These are phyloP conservation scores for Myotis lucifugus DNA, from an alignment of 2,113 vertebrate genomes.

Conservation along the genomic window DNA sequence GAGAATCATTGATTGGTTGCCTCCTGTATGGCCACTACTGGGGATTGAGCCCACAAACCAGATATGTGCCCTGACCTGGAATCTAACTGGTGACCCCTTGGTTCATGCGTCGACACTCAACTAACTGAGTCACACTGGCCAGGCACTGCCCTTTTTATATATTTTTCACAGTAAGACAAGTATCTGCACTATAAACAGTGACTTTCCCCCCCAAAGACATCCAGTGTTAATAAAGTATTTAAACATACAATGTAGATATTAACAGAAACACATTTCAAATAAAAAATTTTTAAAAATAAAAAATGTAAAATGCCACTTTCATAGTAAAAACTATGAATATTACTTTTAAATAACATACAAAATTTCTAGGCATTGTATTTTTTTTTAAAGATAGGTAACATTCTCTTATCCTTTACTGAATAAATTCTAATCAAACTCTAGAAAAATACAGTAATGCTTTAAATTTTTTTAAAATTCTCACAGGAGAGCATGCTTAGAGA, in stretches of 20 bases:
- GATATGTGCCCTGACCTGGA: too few species aligned
- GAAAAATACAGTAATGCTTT: background rate
- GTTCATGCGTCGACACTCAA: too few species aligned
- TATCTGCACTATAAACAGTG: background rate
- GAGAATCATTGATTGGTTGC: too few species aligned
- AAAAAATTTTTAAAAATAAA: background rate
- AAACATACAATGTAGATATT: background rate
- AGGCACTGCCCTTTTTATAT: background rate
- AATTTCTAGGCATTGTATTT: background rate
- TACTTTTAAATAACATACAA: background rate
- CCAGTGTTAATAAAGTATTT: slow-evolving; percentile 1
- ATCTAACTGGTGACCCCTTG: too few species aligned
- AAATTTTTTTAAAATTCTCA: too few species aligned
- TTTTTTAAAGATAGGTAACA: background rate
- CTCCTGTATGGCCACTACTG: too few species aligned
- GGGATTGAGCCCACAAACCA: too few species aligned
- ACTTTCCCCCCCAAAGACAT: background rate
- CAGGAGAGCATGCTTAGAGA: too few species aligned
- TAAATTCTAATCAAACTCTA: slow-evolving; percentile 2
- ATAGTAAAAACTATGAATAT: background rate
- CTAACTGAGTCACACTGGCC: too few species aligned
- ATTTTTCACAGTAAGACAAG: background rate
- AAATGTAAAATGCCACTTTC: background rate
- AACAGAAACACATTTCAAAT: background rate
- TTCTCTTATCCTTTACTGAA: background rate